Base-by-base conservation (phyloP, 2,113 vertebrate genomes). In the Xyrauchen texanus region DNA sequence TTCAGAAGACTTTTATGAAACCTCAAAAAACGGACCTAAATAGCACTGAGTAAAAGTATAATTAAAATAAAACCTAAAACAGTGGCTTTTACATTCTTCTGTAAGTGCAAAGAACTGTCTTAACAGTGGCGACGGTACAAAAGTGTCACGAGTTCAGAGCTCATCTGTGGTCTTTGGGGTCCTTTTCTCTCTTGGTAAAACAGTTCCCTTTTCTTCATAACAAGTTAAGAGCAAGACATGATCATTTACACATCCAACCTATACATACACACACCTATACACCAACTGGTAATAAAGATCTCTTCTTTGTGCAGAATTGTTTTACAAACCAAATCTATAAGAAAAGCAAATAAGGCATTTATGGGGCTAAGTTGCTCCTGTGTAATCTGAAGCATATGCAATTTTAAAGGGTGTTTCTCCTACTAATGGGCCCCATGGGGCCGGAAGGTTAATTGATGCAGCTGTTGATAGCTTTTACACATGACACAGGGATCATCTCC, bases 381-480 rank as follows among this genome's bases (percentile, higher is more conserved):
- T 85, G 85, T 93, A 93, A 94, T 92, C 90, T 90, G 89, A 93
- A 92, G 88, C 92, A 94, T 90, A 90, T 88, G 91, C 93, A 92
- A 93, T 94, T 93, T 93, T 93, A 89, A 85, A 92, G 95, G 93
- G 92, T 93, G 93, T 93, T 94, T 93, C 83, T 91, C 89, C 86
- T 89, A 87, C 92, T 94, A 94, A 94, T 93, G 91, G 94, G 87
- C 84, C 94, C 94, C 93, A 44, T 46, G 94, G 92, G 94, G 94
- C 85, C 76, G 87, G 80, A 85, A 93, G 93, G 94, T 95, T 96
- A 95, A 95, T 94, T 93, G 95, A 95, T 94, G 93, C 94, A 94
- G 94, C 95, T 95, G 96, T 94, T 94, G 95, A 96, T 93, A 90
- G 91, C 92, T 91, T 90, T 88, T 91, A 92, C 95, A 94, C 88